A percentile compares a stretch with the other conserved stretches of the same genome.
These are phyloP conservation scores for Stenchaetothrips biformis DNA, from an alignment of 2,888 invertebrate genomes.

Conservation along the genomic window DNA sequence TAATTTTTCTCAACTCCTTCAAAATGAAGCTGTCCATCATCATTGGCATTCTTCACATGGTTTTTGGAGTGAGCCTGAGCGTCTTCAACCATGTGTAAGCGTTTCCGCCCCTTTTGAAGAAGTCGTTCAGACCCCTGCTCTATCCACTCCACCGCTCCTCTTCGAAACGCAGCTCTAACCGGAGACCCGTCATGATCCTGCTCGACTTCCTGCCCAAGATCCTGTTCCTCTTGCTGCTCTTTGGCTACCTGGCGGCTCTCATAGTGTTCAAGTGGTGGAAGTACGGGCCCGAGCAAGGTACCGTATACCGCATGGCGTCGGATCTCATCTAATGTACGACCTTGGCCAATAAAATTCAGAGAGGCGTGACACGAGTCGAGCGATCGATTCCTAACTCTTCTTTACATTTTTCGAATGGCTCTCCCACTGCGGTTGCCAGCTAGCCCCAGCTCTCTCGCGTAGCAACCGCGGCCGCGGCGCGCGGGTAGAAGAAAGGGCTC, in stretches of 20 bases:
- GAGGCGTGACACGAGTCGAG: too few relatives aligned
- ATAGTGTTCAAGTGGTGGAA: conserved; percentile 61
- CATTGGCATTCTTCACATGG: conserved; percentile 68
- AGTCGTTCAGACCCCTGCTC: too few relatives aligned
- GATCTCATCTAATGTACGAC: too few relatives aligned
- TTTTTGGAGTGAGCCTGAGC: conserved; percentile 64
- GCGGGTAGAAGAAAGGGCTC: too few relatives aligned
- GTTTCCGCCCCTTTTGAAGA: too few relatives aligned
- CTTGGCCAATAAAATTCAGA: too few relatives aligned
- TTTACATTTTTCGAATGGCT: too few relatives aligned
- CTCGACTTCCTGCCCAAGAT: conserved; percentile 68
- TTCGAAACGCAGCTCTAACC: conserved; percentile 48
- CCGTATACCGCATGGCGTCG: too few relatives aligned
- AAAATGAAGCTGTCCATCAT: conserved; percentile 72
- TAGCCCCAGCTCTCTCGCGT: too few relatives aligned
- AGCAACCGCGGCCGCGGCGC: too few relatives aligned
- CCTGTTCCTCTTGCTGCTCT: conserved; percentile 60
- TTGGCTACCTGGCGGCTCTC: conserved; percentile 57
- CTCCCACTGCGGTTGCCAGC: too few relatives aligned
- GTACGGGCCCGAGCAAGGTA: conserved; percentile 55
- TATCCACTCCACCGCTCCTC: conserved; percentile 34
- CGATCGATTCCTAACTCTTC: too few relatives aligned
- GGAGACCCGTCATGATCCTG: conserved; percentile 50
- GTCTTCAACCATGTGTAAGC: conserved; percentile 52
- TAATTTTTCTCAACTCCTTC: conserved; percentile 66